Base-by-base conservation (phyloP, 1,140 invertebrate species). In the Rhynchophorus ferrugineus region DNA sequence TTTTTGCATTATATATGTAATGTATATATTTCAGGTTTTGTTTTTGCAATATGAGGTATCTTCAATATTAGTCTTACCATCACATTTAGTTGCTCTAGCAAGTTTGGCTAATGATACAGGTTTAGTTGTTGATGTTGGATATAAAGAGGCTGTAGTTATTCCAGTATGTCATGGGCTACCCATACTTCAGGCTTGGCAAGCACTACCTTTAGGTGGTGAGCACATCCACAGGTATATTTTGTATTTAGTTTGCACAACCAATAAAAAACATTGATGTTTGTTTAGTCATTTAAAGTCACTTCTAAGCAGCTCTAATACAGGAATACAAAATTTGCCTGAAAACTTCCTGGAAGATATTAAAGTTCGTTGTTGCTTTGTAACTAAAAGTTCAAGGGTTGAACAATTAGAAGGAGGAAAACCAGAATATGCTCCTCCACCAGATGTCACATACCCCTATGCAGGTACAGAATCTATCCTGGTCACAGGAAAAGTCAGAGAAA, bases 11-110 rank as follows among this genome's bases (percentile, higher is more conserved):
- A 13, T 45, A 51, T 41, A 19, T n/a, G n/a, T n/a, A n/a, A n/a
- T n/a, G 19, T 35, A 37, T 33, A n/a, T 42, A 13, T 60, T 55
- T 36, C 13, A 63, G 59, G 91, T 96, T 11, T 74, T 98, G 7
- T 98, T 94, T 66, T 75, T 78, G 36, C 91, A 97, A 69, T 97
- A 87, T 76, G 92, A 96, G 80, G 89, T 94, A 62, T 76, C 71
- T 19, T 57, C 71, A 37, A 59, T 66, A 46, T 51, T 65, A 36
- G 46, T 62, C 44, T 54, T 68, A 37, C 87, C 91, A 6, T 79
- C 79, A 21, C 91, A 93, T 72, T 72, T 94, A 19, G 81, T 89
- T n/a, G 74, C 84, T 3, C 71, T 91, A 1, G 80, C 83, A 38
- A 85, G 87, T 2, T 73, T 94, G 38, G 89, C 85, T 13, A 72